Base-by-base conservation (phyloP, 2,113 vertebrate species). In the Oncorhynchus clarkii region DNA sequence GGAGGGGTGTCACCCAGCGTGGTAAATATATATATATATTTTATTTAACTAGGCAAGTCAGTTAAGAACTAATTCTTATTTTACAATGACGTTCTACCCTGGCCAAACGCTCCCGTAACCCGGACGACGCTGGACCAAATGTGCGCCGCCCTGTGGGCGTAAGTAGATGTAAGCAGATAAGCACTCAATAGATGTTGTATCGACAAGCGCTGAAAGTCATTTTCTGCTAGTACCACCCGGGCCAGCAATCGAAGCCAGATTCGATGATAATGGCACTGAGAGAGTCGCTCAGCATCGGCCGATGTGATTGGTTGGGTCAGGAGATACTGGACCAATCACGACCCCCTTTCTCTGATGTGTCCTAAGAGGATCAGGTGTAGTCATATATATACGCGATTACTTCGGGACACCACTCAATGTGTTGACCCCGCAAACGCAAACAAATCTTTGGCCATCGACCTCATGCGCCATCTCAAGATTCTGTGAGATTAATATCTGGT, bases 121-220 rank as follows among this genome's bases (percentile, higher is more conserved):
- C 34, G 6, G 34, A 34, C 6, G 6, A 34, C 6, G 34, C 34
- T 34, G 6, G 6, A 79, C 73, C 78, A 64, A 71, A 79, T 81
- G 27, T 76, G 78, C 6, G 6, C 39, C 8, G 39, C 39, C 8
- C 39, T 34, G 5, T 8, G 6, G 34, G 34, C 34, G 7, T 34
- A 34, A 34, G 67, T 81, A 77, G 83, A 70, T 87, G 76, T 72
- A 60, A 74, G 24, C 27, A 81, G 86, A 90, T 89, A 88, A 90
- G 80, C 70, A 85, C 6, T 16, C 80, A 85, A 84, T 48, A 84
- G 83, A 84, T 82, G 77, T 73, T 74, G 77, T 76, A 80, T 59
- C 59, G 84, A 83, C 75, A 80, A 78, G 71, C 74, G 49, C 57
- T 0, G 73, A 20, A 57, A 27, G 65, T 71, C 39, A 71, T 76